A percentile compares a stretch with the other conserved stretches of the same genome.
phyloP scores from a whole-genome alignment of 2,888 invertebrate species.

The Andrena trimmerana region DNA sequence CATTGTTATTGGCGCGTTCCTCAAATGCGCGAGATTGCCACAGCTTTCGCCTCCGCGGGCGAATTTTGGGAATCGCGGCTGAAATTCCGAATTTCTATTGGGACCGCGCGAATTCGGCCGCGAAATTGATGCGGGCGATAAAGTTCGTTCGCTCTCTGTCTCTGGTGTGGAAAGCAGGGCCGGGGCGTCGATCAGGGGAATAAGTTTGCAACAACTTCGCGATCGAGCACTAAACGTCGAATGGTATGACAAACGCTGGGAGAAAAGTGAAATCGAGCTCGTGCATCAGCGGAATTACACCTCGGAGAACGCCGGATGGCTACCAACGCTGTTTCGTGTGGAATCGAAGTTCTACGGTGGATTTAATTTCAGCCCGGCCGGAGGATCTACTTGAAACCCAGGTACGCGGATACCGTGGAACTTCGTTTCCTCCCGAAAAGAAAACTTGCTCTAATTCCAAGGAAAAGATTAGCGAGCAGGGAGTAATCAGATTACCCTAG shows the following conservation, averaged over 20 bases:
- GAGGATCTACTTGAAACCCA: neutral
- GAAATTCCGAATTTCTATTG: neutral
- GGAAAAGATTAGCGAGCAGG: slow-evolving; percentile 72
- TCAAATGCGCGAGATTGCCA: slow-evolving; percentile 48
- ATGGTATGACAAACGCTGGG: slow-evolving; percentile 35
- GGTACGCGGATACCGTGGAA: slow-evolving; percentile 58
- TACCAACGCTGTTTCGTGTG: slow-evolving; percentile 41
- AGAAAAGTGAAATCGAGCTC: slow-evolving; percentile 34
- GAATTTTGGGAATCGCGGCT: slow-evolving; percentile 26
- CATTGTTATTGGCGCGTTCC: slow-evolving; percentile 30
- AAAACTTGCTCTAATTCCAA: slow-evolving; percentile 74
- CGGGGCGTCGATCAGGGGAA: neutral
- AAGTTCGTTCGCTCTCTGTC: neutral
- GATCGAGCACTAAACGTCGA: slow-evolving; percentile 22
- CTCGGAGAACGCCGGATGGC: slow-evolving; percentile 50
- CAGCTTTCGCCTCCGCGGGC: slow-evolving; percentile 37
- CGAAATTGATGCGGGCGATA: slow-evolving; percentile 10
- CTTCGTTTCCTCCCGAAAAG: slow-evolving; percentile 55
- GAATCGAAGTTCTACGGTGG: slow-evolving; percentile 52
- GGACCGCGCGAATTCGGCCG: neutral
- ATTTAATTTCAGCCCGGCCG: neutral
- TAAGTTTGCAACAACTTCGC: slow-evolving; percentile 40
- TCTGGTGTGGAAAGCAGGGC: neutral
- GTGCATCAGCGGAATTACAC: slow-evolving; percentile 53
- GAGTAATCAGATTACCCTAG: slow-evolving; percentile 73